These are phyloP conservation scores for Meloidogyne hapla DNA, from an alignment of 1,140 invertebrate genomes.

Conservation along the genomic window DNA sequence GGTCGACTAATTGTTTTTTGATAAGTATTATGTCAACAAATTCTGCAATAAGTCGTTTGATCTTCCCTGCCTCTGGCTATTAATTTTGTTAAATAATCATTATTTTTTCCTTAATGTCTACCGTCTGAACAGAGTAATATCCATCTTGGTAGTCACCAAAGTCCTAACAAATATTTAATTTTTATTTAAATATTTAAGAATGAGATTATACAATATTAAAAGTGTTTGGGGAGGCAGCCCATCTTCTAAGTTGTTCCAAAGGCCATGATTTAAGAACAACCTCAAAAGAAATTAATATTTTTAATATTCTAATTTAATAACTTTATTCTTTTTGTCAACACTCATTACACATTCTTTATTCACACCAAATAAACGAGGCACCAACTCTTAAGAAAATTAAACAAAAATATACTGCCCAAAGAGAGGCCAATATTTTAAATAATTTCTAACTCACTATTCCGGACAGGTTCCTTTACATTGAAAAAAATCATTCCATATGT, in stretches of 20 bases:
- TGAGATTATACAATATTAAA: slow-evolving; percentile 68
- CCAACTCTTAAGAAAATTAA: too few species aligned
- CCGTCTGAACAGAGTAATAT: slow-evolving; percentile 94
- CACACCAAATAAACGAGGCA: slow-evolving; percentile 87
- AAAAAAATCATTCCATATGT: slow-evolving; percentile 98
- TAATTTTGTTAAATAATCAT: not conserved
- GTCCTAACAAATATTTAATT: slow-evolving; percentile 71
- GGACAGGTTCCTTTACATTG: slow-evolving; percentile 93
- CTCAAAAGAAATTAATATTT: slow-evolving; percentile 3
- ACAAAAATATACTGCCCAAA: too few species aligned
- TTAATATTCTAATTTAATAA: slow-evolving; percentile 64
- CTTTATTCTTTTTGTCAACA: slow-evolving; percentile 93
- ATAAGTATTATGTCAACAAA: slow-evolving; percentile 91
- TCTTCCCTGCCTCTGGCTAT: slow-evolving; percentile 88
- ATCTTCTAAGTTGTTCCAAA: slow-evolving; percentile 83
- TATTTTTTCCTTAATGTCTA: not conserved
- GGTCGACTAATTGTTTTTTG: slow-evolving; percentile 90
- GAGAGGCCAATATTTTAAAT: too few species aligned
- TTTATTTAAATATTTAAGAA: not conserved
- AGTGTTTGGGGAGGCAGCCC: slow-evolving; percentile 97
- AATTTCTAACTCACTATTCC: slow-evolving; percentile 70
- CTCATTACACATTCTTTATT: slow-evolving; percentile 95
- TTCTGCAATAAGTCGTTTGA: slow-evolving; percentile 90
- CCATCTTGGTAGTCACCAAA: slow-evolving; percentile 98
- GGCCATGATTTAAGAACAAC: slow-evolving; percentile 73